Evolutionary conservation across 2,888 invertebrate genomes (phyloP).

Genomic region (Yponomeuta cagnagella): DNA sequence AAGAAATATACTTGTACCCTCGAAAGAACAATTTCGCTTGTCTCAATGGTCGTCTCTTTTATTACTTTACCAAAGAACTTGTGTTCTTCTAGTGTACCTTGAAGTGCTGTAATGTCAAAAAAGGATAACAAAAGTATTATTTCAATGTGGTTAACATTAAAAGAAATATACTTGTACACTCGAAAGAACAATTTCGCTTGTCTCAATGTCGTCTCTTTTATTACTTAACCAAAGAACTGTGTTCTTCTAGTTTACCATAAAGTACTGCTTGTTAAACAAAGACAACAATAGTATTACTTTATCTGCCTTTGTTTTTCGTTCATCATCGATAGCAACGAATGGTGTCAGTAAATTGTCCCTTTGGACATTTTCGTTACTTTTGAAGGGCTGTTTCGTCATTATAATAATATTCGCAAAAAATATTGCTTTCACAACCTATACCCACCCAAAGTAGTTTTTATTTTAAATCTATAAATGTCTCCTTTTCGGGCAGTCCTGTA

Average conservation of each 20-base stretch:
- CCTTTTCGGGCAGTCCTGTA: no score
- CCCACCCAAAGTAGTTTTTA: no score
- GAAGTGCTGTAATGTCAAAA: background rate
- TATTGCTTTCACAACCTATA: no score
- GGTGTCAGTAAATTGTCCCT: no score
- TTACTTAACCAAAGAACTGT: background rate
- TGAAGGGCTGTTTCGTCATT: no score
- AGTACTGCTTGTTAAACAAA: background rate
- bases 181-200: slow-evolving; percentile 12
- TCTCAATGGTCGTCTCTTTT: slow-evolving; percentile 13
- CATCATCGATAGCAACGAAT: no score
- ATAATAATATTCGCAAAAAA: no score
- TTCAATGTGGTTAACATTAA: no score
- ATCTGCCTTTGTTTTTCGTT: no score
- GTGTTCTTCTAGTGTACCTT: background rate
- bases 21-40: slow-evolving; percentile 12
- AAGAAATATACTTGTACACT: slow-evolving; percentile 5
- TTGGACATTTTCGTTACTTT: no score
- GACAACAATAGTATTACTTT: background rate
- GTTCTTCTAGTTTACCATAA: background rate
- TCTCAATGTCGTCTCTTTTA: slow-evolving; percentile 14
- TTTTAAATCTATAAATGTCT: no score
- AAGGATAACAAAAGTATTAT: background rate
- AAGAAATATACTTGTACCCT: slow-evolving; percentile 15
- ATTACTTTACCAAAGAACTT: background rate